Base-by-base conservation (phyloP, 1,140 invertebrate genomes). In the Anastrepha ludens region DNA sequence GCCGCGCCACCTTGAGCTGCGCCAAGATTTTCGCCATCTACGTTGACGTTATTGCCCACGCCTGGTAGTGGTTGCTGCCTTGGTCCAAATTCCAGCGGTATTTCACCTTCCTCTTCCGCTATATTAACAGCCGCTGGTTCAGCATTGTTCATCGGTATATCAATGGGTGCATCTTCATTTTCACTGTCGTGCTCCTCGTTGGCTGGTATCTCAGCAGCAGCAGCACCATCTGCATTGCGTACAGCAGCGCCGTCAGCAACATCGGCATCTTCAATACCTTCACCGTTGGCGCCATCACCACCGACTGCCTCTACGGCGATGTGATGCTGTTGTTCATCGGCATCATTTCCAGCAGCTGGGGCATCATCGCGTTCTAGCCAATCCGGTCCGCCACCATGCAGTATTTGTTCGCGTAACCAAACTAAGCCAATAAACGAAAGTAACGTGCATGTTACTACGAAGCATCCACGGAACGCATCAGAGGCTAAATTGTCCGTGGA, bases 361-460 rank as follows among this genome's bases (percentile, higher is more conserved):
- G 89, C 92, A 64, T 95, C 95, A 87, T 96, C 96, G 88, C 96
- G 93, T 91, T 98, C 97, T 70, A 99, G 94, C 98, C 98, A 99
- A 89, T 99, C 98, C 0, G 98, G 98, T 6, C 98, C 98, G 59
- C 98, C 98, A 9, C 98, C 98, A 93, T 99, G 98, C 88, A 99
- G 95, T 89, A 99, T 99, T 94, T 99, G 99, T 94, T 99, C 99
- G 88, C 99, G 94, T 17, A 99, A 94, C 99, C 99, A 99, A 0
- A 99, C 98, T 3, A 99, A 93, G 85, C 98, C 98, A 90, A 99
- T 99, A 91, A 99, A 99, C 3, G 98, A 97, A 93, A 99, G 98
- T 50, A 99, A 94, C 3, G 99, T 99, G 92, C 99, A 99, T 1
- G 97, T 97, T 9, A 99, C 98, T 55, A 99, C 98, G 94, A 99